Evolutionary conservation across 1,140 invertebrate genomes (phyloP).

Genomic region (Argopecten irradians): DNA sequence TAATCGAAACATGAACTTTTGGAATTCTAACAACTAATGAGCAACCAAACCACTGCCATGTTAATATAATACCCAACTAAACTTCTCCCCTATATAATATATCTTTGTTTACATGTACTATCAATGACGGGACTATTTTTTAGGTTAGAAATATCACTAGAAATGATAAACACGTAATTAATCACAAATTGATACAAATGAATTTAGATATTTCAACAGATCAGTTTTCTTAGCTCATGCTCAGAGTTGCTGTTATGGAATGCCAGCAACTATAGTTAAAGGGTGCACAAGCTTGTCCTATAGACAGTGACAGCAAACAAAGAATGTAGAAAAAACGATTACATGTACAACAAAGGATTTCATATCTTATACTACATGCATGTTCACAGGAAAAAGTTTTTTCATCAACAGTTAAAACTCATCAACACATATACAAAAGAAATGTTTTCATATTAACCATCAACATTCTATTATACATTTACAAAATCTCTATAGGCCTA

Average conservation of each 20-base stretch:
- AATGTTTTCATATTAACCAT: conserved; percentile 13
- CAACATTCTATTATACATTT: background rate
- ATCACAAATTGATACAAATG: background rate
- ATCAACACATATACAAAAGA: conserved; percentile 11
- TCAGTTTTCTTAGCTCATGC: conserved; percentile 17
- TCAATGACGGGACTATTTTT: background rate
- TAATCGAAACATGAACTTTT: background rate
- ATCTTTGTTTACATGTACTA: conserved; percentile 15
- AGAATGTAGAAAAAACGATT: conserved; percentile 2
- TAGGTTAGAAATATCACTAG: background rate
- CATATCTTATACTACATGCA: background rate
- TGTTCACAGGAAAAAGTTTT: background rate
- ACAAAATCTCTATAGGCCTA: background rate
- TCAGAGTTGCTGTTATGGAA: background rate
- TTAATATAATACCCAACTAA: background rate
- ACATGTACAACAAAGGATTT: conserved; percentile 18
- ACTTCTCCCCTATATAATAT: background rate
- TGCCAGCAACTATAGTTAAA: background rate
- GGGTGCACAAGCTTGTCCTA: background rate
- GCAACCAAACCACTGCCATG: background rate
- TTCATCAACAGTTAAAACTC: background rate
- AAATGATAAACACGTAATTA: background rate
- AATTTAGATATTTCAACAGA: conserved; percentile 17
- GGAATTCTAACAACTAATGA: background rate
- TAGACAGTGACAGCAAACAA: background rate